These are phyloP conservation scores for Eulemur rubriventer DNA, from an alignment of 2,797 vertebrate species.

Conservation along the genomic window DNA sequence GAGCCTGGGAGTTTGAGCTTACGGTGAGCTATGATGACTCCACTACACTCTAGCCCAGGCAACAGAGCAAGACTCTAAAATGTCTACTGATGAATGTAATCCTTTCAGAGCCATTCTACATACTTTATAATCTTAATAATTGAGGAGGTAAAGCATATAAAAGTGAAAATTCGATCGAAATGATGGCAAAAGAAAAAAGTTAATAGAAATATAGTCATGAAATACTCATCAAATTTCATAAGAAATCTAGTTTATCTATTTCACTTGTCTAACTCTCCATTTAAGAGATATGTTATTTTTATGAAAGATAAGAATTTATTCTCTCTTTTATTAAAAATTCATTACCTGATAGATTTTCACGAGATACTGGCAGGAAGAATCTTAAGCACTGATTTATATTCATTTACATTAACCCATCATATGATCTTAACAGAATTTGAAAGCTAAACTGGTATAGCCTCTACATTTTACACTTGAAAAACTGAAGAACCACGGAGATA, in stretches of 20 bases:
- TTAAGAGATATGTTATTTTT: background rate
- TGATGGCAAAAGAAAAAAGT: slow-evolving; percentile 71
- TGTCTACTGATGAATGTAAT: slow-evolving; percentile 19
- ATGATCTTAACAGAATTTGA: background rate
- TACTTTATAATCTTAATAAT: slow-evolving; percentile 63
- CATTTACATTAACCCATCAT: background rate
- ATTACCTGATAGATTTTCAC: background rate
- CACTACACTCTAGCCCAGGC: too few relatives aligned
- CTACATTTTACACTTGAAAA: slow-evolving; percentile 8
- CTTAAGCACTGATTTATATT: slow-evolving; percentile 1
- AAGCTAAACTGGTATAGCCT: background rate
- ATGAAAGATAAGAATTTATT: background rate
- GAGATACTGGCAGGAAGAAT: background rate
- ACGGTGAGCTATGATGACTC: too few relatives aligned
- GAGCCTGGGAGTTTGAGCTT: too few relatives aligned
- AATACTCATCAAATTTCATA: background rate
- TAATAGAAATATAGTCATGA: slow-evolving; percentile 75
- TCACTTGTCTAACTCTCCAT: background rate
- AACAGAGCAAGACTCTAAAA: background rate
- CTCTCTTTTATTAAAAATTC: background rate
- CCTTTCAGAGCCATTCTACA: slow-evolving; percentile 52
- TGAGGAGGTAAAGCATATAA: slow-evolving; percentile 54
- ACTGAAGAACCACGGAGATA: background rate
- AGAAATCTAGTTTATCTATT: background rate
- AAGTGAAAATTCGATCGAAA: slow-evolving; percentile 65